A percentile compares a stretch with the other conserved stretches of the same genome.
Evolutionary conservation across 2,113 vertebrate genomes (phyloP).

Genomic region (Pipra filicauda): DNA sequence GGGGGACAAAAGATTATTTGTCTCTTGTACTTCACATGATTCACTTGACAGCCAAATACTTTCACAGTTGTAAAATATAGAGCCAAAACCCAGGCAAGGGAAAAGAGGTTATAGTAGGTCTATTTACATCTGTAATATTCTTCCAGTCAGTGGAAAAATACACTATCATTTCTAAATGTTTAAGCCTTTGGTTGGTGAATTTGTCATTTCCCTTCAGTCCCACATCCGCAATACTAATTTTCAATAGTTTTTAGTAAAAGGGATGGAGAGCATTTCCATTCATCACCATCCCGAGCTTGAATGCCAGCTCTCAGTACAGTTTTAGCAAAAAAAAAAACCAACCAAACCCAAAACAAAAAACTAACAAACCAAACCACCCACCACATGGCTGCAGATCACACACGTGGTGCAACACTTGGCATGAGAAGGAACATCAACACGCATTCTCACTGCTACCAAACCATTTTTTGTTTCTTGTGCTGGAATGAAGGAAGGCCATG

Average conservation of each 20-base stretch:
- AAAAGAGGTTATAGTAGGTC: not conserved
- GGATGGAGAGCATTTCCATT: not conserved
- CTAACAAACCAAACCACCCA: not conserved
- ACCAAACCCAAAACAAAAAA: not conserved
- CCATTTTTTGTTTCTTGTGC: not conserved
- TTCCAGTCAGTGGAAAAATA: not conserved
- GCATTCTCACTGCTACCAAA: not conserved
- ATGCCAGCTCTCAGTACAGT: not conserved
- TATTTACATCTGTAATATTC: not conserved
- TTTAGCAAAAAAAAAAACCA: not conserved
- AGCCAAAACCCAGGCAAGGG: not conserved
- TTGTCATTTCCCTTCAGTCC: not conserved
- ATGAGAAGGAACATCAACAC: fast-evolving
- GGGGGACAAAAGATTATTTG: not conserved
- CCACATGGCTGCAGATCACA: not conserved
- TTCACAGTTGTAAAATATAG: not conserved
- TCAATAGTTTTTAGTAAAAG: not conserved
- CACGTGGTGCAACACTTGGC: not conserved
- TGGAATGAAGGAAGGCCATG: not conserved
- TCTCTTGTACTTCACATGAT: not conserved
- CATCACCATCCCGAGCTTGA: not conserved
- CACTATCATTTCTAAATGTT: not conserved
- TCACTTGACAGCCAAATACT: not conserved
- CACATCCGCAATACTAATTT: not conserved
- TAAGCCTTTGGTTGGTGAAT: not conserved